Percentiles rank a stretch among this genome's conserved stretches.
phyloP scores from a whole-genome alignment of 64 coral and sea anemone genomes.

The Montipora capricornis region DNA sequence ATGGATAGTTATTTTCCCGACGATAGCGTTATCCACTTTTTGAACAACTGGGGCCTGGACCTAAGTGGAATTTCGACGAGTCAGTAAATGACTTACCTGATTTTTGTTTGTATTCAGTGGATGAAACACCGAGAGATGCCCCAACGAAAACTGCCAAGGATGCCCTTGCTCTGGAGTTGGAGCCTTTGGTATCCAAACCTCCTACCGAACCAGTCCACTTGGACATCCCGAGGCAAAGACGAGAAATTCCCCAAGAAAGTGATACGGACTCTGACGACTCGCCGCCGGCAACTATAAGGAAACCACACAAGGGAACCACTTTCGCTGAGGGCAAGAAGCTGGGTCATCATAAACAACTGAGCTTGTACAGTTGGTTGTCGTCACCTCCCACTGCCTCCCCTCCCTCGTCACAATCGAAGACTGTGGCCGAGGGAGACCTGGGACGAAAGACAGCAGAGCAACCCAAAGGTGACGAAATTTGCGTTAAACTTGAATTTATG shows the following conservation, averaged over 20 bases:
- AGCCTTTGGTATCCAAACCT: background rate
- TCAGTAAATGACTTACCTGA: background rate
- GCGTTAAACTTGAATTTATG: background rate
- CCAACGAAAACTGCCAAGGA: slow-evolving; percentile 13
- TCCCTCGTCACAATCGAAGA: slow-evolving; percentile 40
- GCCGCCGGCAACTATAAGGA: slow-evolving; percentile 74
- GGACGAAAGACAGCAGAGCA: slow-evolving; percentile 18
- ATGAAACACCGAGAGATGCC: background rate
- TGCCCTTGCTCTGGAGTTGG: background rate
- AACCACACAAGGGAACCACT: slow-evolving; percentile 44
- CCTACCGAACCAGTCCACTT: background rate
- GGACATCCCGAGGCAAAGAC: slow-evolving; percentile 19
- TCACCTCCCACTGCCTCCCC: slow-evolving; percentile 83
- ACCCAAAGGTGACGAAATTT: slow-evolving; percentile 5
- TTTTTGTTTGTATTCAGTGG: background rate
- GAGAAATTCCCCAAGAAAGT: slow-evolving; percentile 24
- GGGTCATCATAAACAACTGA: slow-evolving; percentile 89
- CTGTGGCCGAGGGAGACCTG: background rate
- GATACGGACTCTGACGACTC: slow-evolving; percentile 80
- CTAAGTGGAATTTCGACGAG: background rate
- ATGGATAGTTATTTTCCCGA: too few species aligned
- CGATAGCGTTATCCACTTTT: too few species aligned
- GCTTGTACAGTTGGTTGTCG: slow-evolving; percentile 91
- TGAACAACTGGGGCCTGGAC: too few species aligned
- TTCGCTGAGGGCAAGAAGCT: slow-evolving; percentile 58